Conservation (phyloP, 2,888 invertebrate species). For the Actias luna region DNA sequence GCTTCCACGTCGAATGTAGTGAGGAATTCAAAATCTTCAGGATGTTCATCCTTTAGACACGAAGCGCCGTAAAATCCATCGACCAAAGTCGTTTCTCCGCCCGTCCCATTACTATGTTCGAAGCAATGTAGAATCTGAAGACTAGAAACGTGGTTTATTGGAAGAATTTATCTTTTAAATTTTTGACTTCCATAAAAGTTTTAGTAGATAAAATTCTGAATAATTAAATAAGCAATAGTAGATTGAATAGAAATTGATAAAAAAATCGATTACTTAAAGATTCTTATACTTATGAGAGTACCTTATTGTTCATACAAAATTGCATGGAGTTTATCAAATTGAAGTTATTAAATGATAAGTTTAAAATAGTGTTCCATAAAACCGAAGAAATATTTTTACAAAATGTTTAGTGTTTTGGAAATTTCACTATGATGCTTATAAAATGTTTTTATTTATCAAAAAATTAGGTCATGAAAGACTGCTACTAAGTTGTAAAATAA, state of each 20-base stretch:
- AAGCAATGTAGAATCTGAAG: constrained; percentile 72
- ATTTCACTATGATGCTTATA: too few relatives aligned
- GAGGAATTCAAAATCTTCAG: constrained; percentile 82
- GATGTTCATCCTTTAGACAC: constrained; percentile 74
- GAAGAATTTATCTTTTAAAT: not conserved
- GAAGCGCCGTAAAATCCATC: constrained; percentile 88
- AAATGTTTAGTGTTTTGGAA: too few relatives aligned
- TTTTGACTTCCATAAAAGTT: not conserved
- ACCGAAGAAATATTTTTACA: too few relatives aligned
- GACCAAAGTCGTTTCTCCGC: constrained; percentile 88
- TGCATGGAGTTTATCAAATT: too few relatives aligned
- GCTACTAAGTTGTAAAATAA: too few relatives aligned
- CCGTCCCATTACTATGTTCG: constrained; percentile 77
- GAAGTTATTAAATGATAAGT: too few relatives aligned
- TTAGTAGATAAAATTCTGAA: not conserved
- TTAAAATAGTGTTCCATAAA: too few relatives aligned
- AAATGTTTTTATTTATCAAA: too few relatives aligned
- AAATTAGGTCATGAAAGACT: too few relatives aligned
- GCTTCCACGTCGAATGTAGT: constrained; percentile 81
- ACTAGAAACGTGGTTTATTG: constrained; percentile 34
- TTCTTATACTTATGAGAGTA: too few relatives aligned
- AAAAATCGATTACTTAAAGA: too few relatives aligned
- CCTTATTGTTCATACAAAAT: too few relatives aligned
- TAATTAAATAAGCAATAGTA: not conserved
- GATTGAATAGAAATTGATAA: not conserved